Evolutionary conservation across 2,888 invertebrate species (phyloP).

Genomic region (Rhagonycha lutea): DNA sequence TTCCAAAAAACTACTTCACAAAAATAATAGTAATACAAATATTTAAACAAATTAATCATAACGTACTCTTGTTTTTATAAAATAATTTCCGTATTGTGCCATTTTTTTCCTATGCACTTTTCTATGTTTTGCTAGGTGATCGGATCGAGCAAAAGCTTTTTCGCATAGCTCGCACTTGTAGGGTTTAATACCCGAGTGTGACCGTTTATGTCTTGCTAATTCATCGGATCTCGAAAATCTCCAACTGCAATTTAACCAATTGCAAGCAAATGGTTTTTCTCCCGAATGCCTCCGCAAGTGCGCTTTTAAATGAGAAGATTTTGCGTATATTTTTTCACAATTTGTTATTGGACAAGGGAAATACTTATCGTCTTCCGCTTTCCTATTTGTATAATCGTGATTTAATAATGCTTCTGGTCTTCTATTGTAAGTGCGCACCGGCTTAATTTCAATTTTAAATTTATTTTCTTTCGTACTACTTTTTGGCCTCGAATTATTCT

Average conservation of each 20-base stretch:
- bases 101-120: constrained; percentile 77
- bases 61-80: constrained; percentile 32
- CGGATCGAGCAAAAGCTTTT: constrained; percentile 90
- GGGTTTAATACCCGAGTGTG: constrained; percentile 95
- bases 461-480: constrained; percentile 21
- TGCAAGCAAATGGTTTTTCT: constrained; percentile 64
- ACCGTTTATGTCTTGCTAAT: constrained; percentile 86
- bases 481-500: constrained; percentile 42
- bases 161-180: constrained; percentile 87
- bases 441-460: constrained; percentile 30
- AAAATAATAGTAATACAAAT: background rate
- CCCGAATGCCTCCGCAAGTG: constrained; percentile 83
- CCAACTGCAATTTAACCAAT: constrained; percentile 81
- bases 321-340: constrained; percentile 83
- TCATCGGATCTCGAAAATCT: constrained; percentile 94
- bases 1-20: background rate
- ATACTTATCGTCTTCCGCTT: constrained; percentile 57
- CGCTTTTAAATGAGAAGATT: constrained; percentile 88
- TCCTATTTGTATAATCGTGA: constrained; percentile 48
- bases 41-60: background rate
- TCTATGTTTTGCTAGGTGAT: constrained; percentile 91
- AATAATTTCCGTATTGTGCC: constrained; percentile 44
- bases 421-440: constrained; percentile 24
- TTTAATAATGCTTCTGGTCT: constrained; percentile 37
- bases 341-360: constrained; percentile 72